Percentiles rank a stretch among this genome's conserved stretches.
These are phyloP conservation scores for Carpatolechia fugitivella DNA, from an alignment of 2,888 invertebrate genomes.

Conservation along the genomic window DNA sequence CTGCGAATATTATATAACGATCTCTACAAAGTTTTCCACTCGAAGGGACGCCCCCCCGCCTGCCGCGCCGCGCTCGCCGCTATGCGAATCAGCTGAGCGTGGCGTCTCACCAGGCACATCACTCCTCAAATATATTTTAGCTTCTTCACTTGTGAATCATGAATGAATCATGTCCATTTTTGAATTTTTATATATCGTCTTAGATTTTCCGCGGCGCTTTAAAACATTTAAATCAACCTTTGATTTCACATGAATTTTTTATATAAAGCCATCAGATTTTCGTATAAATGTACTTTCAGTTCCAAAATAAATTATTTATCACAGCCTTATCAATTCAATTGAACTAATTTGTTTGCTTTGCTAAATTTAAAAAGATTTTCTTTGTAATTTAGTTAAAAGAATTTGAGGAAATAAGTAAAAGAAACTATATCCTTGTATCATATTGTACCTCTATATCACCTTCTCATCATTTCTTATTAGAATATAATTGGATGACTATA, in stretches of 20 bases:
- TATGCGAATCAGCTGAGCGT: conserved; percentile 8
- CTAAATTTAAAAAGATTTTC: no score
- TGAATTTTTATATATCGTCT: background rate
- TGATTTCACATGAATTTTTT: background rate
- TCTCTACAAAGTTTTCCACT: conserved; percentile 24
- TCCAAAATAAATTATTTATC: background rate
- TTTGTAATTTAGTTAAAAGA: no score
- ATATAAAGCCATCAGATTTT: background rate
- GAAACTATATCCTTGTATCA: no score
- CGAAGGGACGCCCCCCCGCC: conserved; percentile 5
- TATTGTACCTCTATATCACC: no score
- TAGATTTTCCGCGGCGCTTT: background rate
- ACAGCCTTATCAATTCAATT: no score
- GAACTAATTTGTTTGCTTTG: no score
- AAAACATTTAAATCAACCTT: background rate
- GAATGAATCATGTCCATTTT: background rate
- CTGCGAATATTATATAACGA: conserved; percentile 13
- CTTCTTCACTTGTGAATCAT: no score
- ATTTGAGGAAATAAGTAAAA: background rate
- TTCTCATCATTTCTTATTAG: no score
- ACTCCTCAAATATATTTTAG: no score
- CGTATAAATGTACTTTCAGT: background rate
- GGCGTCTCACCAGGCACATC: background rate
- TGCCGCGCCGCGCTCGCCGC: background rate
- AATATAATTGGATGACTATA: no score